A percentile compares a stretch with the other conserved stretches of the same genome.
Evolutionary conservation across 1,140 invertebrate species (phyloP).

Genomic region (Cydia splendana): DNA sequence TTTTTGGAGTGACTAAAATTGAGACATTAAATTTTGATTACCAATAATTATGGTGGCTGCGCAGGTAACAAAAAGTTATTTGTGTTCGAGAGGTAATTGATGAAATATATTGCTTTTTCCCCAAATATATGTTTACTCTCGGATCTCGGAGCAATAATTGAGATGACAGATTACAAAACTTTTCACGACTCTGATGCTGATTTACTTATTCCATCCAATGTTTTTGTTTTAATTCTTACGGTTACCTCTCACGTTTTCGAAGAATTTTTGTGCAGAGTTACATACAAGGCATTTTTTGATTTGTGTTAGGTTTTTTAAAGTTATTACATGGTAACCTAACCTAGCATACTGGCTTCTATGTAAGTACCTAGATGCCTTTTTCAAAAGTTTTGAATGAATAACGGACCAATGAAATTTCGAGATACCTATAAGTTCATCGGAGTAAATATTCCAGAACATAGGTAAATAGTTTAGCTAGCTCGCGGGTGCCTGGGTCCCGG

Average conservation of each 20-base stretch:
- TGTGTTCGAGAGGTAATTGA: slow-evolving; percentile 8
- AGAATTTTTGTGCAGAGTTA: too few species aligned
- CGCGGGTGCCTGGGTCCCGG: too few species aligned
- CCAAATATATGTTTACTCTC: background rate
- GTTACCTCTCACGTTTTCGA: too few species aligned
- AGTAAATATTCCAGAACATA: background rate
- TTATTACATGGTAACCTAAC: too few species aligned
- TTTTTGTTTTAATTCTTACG: background rate
- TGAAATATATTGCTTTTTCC: slow-evolving; percentile 1
- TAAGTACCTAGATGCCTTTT: too few species aligned
- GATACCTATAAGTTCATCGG: too few species aligned
- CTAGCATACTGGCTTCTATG: too few species aligned
- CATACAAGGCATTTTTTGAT: too few species aligned
- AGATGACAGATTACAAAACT: background rate
- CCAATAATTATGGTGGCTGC: slow-evolving; percentile 19
- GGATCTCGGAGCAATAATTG: background rate
- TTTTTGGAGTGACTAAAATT: background rate
- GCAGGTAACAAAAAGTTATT: slow-evolving; percentile 18
- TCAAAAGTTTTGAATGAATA: too few species aligned
- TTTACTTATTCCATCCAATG: background rate
- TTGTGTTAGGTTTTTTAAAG: too few species aligned
- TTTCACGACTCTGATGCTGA: background rate
- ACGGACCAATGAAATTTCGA: too few species aligned
- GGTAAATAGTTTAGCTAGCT: too few species aligned
- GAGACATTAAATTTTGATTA: slow-evolving; percentile 19